Evolutionary conservation across 2,113 vertebrate genomes (phyloP).

Genomic region (Poeciliopsis occidentalis): DNA sequence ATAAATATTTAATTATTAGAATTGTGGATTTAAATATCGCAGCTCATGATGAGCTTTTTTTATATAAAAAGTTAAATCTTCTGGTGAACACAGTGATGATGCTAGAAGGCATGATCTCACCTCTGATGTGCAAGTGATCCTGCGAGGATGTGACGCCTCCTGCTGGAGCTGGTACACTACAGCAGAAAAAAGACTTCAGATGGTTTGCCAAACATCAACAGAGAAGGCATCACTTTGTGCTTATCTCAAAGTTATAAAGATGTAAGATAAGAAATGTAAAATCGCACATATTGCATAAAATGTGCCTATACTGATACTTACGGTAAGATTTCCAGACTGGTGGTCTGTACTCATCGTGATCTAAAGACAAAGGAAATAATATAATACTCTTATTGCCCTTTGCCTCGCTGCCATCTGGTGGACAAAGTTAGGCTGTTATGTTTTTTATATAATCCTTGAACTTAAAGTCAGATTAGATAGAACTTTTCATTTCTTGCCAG

Average conservation of each 20-base stretch:
- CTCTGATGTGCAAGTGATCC: constrained; percentile 80
- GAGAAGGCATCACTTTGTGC: not conserved
- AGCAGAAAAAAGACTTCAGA: constrained; percentile 33
- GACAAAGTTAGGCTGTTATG: not conserved
- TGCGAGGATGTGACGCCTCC: constrained; percentile 96
- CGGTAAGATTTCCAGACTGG: constrained; percentile 79
- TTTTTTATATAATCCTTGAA: constrained; percentile 1
- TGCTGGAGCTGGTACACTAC: constrained; percentile 98
- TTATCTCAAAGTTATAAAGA: not conserved
- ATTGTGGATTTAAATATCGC: not conserved
- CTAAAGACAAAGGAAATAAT: constrained; percentile 44
- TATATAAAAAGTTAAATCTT: not conserved
- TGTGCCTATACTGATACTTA: constrained; percentile 45
- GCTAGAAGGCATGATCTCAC: constrained; percentile 52
- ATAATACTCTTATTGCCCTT: not conserved
- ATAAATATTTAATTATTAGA: not conserved
- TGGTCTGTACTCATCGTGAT: constrained; percentile 78
- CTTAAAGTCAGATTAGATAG: too few relatives aligned
- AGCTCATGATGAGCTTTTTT: not conserved
- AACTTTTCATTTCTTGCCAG: not conserved
- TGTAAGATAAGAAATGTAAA: not conserved
- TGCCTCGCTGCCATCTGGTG: constrained; percentile 38
- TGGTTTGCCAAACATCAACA: not conserved
- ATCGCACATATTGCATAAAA: not conserved
- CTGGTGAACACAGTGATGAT: not conserved